Percentiles rank a stretch among this genome's conserved stretches.
These are phyloP conservation scores for Parnassius apollo DNA, from an alignment of 2,888 invertebrate genomes.

Conservation along the genomic window DNA sequence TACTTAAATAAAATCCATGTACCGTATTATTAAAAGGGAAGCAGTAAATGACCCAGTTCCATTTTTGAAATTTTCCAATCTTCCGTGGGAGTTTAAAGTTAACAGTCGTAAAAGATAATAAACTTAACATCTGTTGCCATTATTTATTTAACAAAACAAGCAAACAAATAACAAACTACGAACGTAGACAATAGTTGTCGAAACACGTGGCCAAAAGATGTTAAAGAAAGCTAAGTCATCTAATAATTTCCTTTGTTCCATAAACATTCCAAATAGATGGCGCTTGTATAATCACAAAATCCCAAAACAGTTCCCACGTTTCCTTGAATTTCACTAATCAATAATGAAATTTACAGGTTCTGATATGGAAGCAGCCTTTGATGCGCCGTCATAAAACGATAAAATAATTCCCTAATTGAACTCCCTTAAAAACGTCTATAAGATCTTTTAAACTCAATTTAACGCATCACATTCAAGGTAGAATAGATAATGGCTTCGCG, in stretches of 20 bases:
- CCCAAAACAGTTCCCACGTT: conserved; percentile 66
- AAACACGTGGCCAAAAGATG: conserved; percentile 58
- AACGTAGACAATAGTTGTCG: conserved; percentile 50
- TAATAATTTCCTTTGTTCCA: conserved; percentile 64
- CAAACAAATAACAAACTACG: conserved; percentile 45
- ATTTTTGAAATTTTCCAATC: conserved; percentile 42
- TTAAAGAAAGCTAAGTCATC: conserved; percentile 50
- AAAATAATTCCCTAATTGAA: conserved; percentile 65
- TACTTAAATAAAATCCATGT: conserved; percentile 55
- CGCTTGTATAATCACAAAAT: conserved; percentile 44
- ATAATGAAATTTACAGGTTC: conserved; percentile 64
- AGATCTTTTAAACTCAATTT: conserved; percentile 65
- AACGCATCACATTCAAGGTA: conserved; percentile 54
- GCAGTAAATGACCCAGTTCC: conserved; percentile 55
- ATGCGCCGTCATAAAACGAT: conserved; percentile 75
- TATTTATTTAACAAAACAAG: conserved; percentile 37
- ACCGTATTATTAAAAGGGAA: conserved; percentile 45
- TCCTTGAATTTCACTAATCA: conserved; percentile 66
- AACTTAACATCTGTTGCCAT: conserved; percentile 62
- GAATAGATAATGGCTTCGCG: conserved; percentile 47
- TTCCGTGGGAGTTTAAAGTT: conserved; percentile 27
- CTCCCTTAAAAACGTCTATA: conserved; percentile 54
- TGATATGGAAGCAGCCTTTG: conserved; percentile 71
- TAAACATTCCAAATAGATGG: conserved; percentile 63
- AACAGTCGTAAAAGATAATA: conserved; percentile 48